Base-by-base conservation (phyloP, 2,888 invertebrate genomes). In the Anagyrus pseudococci region DNA sequence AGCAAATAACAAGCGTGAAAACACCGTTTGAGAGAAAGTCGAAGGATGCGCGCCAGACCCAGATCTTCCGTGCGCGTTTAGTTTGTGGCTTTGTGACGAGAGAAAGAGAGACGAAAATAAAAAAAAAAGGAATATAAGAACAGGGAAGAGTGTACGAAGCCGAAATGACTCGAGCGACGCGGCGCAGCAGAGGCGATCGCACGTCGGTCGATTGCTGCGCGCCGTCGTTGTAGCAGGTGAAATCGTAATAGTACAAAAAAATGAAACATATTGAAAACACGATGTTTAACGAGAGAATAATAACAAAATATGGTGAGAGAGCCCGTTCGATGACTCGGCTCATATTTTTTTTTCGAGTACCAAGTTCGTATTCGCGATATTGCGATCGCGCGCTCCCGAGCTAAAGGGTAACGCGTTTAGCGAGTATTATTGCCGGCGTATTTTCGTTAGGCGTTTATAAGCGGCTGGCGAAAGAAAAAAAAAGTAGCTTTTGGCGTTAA, bases 171-270 rank as follows among this genome's bases (percentile, higher is more conserved):
- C n/a, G n/a, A n/a, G n/a, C n/a, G n/a, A n/a, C n/a, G n/a, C n/a
- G n/a, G n/a, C n/a, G n/a, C n/a, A n/a, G 23, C 25, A 33, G 17
- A 10, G 41, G 13, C 17, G 1, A 41, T 4, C 15, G 6, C n/a
- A 15, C 41, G 13, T 46, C 13, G 20, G 20, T 22, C 15, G 15
- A 46, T 55, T 40, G 33, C 20, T 19, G 33, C 15, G 41, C 25
- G 59, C 25, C 46, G 52, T 26, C 37, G 22, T 10, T 26, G 37
- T 22, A 17, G 17, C 10, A 15, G 17, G 37, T 13, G 46, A 47
- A 54, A 55, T 62, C 52, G 58, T 65, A 62, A 65, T 62, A 65
- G 65, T 65, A 65, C 65, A 65, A 65, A 65, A 56, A 46, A 20
- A 46, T 26, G 29, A 54, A 17, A 50, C 26, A 49, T 20, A 62